A percentile compares a stretch with the other conserved stretches of the same genome.
Evolutionary conservation across 2,797 vertebrate species (phyloP).

Genomic region (Girardinus metallicus): DNA sequence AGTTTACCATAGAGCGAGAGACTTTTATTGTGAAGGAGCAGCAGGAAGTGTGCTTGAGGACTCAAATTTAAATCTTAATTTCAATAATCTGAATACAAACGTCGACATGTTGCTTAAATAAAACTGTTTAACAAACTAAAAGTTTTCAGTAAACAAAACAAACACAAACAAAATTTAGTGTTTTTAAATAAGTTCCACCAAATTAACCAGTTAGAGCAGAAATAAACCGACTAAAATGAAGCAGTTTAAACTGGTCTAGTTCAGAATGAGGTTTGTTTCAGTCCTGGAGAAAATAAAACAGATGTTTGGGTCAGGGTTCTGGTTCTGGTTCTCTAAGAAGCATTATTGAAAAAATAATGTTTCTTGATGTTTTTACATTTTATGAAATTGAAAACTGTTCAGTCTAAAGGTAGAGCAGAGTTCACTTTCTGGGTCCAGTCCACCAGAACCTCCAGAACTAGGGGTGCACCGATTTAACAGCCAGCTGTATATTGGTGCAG

Average conservation of each 20-base stretch:
- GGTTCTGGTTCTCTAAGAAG: no score
- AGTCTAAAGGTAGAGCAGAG: neutral
- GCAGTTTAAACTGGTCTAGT: neutral
- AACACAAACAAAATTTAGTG: constrained; percentile 15
- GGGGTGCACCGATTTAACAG: no score
- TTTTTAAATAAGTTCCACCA: neutral
- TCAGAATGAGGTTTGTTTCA: neutral
- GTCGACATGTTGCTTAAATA: neutral
- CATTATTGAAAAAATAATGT: neutral
- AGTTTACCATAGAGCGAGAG: neutral
- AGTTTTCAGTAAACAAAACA: neutral
- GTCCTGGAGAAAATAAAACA: neutral
- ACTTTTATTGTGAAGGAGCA: constrained; percentile 9
- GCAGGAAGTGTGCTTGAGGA: neutral
- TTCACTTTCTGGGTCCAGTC: no score
- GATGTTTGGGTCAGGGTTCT: neutral
- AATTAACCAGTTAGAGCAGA: neutral
- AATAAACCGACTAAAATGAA: neutral
- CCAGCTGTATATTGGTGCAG: no score
- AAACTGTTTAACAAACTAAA: constrained; percentile 1
- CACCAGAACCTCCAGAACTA: no score
- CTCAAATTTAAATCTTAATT: neutral
- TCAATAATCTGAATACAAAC: neutral
- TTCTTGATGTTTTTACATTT: neutral
- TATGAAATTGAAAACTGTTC: no score